phyloP scores from a whole-genome alignment of 2,113 vertebrate genomes.

The Saguinus midas region DNA sequence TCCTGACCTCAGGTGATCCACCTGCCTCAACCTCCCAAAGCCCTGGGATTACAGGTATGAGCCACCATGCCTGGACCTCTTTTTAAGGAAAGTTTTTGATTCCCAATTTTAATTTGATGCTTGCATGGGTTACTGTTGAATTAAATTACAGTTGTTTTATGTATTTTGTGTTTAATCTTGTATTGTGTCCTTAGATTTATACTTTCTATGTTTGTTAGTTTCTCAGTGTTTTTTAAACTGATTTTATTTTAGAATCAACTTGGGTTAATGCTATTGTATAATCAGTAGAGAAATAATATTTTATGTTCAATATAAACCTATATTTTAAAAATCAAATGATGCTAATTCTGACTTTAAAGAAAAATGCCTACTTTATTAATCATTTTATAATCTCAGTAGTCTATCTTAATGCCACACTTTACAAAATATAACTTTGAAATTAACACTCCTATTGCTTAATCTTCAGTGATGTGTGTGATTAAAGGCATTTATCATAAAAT shows the following conservation, averaged over 20 bases:
- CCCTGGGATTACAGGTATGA: too few relatives aligned
- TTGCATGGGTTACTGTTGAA: background rate
- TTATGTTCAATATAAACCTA: background rate
- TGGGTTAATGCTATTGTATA: background rate
- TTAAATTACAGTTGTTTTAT: background rate
- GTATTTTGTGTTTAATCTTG: background rate
- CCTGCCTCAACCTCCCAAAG: too few relatives aligned
- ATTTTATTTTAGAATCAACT: conserved; percentile 25
- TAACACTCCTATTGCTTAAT: background rate
- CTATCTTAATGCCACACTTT: background rate
- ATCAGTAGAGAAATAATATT: background rate
- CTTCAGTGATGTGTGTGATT: background rate
- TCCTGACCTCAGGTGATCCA: too few relatives aligned
- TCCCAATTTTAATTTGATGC: conserved; percentile 31
- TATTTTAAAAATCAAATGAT: background rate
- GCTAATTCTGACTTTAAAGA: conserved; percentile 15
- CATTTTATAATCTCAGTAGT: background rate
- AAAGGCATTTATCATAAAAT: conserved; percentile 6
- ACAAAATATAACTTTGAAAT: conserved; percentile 26
- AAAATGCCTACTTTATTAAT: conserved; percentile 3
- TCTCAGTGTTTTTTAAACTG: background rate
- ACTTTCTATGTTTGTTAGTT: conserved; percentile 1
- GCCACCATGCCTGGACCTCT: too few relatives aligned
- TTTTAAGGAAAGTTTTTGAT: conserved; percentile 26
- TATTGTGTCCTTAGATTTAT: background rate